Evolutionary conservation across 2,113 vertebrate species (phyloP).

Genomic region (Corythornis cristatus): DNA sequence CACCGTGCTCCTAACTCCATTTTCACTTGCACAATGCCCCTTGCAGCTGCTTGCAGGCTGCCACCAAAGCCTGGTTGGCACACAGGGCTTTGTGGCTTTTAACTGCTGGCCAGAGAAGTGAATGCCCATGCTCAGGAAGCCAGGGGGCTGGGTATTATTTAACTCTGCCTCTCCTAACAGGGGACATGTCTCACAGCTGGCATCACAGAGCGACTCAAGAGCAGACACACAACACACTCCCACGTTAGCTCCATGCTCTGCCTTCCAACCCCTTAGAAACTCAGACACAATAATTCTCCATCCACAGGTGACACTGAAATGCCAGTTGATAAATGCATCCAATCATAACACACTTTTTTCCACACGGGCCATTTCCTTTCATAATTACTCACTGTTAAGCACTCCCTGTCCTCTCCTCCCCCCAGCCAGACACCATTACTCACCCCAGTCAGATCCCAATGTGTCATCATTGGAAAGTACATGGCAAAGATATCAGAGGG

Average conservation of each 20-base stretch:
- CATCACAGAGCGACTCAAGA: neutral
- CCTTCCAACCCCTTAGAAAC: constrained; percentile 29
- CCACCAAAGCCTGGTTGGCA: neutral
- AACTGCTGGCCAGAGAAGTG: neutral
- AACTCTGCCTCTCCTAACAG: neutral
- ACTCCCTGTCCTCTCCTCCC: constrained; percentile 43
- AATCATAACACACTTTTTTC: constrained; percentile 44
- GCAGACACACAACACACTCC: neutral
- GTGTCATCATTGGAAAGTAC: constrained; percentile 70
- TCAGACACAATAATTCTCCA: constrained; percentile 11
- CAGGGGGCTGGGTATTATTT: neutral
- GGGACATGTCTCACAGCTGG: neutral
- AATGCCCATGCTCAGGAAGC: neutral
- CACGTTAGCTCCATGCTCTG: neutral
- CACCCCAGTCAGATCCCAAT: constrained; percentile 53
- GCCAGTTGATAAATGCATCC: constrained; percentile 32
- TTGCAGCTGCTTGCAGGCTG: neutral
- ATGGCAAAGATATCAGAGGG: constrained; percentile 64
- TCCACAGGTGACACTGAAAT: constrained; percentile 46
- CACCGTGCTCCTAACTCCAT: neutral
- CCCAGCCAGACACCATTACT: constrained; percentile 56
- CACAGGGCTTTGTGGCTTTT: neutral
- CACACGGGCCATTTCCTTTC: constrained; percentile 13
- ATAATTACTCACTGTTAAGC: constrained; percentile 52
- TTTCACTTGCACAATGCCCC: neutral